Conservation (phyloP, 2,888 invertebrate genomes). For the Nemapogon koenigi region DNA sequence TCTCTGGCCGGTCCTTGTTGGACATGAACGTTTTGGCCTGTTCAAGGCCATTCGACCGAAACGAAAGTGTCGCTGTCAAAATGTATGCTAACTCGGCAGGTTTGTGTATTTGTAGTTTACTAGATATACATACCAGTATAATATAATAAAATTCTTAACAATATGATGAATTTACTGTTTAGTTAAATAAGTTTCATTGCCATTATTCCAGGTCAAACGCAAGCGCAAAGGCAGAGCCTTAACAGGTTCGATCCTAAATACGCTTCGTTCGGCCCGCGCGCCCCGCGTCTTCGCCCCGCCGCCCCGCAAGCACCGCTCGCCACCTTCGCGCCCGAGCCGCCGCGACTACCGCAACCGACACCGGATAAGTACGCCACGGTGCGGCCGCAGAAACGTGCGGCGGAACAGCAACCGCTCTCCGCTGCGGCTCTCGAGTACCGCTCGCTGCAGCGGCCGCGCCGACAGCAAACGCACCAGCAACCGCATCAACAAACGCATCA, state of each 20-base stretch:
- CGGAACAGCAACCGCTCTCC: slow-evolving; percentile 56
- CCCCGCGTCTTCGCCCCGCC: slow-evolving; percentile 48
- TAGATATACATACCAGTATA: too few relatives aligned
- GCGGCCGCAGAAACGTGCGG: slow-evolving; percentile 31
- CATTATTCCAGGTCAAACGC: slow-evolving; percentile 32
- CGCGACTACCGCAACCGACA: slow-evolving; percentile 14
- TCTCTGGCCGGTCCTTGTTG: too few relatives aligned
- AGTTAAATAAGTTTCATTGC: too few relatives aligned
- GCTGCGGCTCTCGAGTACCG: slow-evolving; percentile 65
- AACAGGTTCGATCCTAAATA: slow-evolving; percentile 68
- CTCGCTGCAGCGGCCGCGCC: slow-evolving; percentile 62
- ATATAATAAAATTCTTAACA: too few relatives aligned
- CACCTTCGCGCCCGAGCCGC: slow-evolving; percentile 23
- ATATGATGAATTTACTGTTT: too few relatives aligned
- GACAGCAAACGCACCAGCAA: slow-evolving; percentile 25
- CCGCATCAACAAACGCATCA: slow-evolving; percentile 19
- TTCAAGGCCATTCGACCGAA: too few relatives aligned
- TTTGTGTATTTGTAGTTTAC: too few relatives aligned
- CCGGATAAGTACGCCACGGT: slow-evolving; percentile 52
- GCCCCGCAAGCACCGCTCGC: slow-evolving; percentile 42
- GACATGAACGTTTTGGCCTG: too few relatives aligned
- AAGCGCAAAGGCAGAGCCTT: slow-evolving; percentile 51
- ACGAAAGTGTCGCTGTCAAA: too few relatives aligned
- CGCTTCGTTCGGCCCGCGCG: slow-evolving; percentile 61
- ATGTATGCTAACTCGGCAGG: too few relatives aligned